phyloP scores from a whole-genome alignment of 2,888 invertebrate species.

The Dolomedes plantarius region DNA sequence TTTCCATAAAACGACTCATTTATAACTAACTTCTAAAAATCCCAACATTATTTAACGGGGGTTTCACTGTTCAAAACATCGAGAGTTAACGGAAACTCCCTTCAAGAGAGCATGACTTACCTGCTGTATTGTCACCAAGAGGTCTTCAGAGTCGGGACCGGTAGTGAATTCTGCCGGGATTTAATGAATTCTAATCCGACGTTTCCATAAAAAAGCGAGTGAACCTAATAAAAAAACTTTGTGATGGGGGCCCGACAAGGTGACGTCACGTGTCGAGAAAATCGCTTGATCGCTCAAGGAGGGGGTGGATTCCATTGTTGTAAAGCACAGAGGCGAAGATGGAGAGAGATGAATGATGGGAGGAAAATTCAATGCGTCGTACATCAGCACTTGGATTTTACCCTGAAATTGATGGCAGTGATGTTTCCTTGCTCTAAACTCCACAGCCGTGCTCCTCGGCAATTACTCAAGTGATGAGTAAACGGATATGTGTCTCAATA shows the following conservation, averaged over 20 bases:
- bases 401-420: neutral
- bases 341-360: neutral
- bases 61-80: neutral
- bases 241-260: neutral
- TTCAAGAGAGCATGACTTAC: neutral
- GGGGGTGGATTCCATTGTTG: neutral
- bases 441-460: too few species aligned
- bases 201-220: neutral
- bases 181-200: neutral
- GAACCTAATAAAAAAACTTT: neutral
- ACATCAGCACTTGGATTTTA: neutral
- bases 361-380: neutral
- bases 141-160: neutral
- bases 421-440: too few species aligned
- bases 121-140: neutral
- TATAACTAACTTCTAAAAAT: neutral
- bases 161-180: neutral
- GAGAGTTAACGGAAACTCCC: neutral
- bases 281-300: neutral
- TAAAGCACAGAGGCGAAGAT: neutral
- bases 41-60: neutral
- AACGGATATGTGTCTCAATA: too few species aligned
- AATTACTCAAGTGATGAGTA: too few species aligned
- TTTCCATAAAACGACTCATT: neutral
- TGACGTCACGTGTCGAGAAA: neutral